Percentiles rank a stretch among this genome's conserved stretches.
Evolutionary conservation across 2,888 invertebrate genomes (phyloP).

Genomic region (Lasioglossum figueresi): DNA sequence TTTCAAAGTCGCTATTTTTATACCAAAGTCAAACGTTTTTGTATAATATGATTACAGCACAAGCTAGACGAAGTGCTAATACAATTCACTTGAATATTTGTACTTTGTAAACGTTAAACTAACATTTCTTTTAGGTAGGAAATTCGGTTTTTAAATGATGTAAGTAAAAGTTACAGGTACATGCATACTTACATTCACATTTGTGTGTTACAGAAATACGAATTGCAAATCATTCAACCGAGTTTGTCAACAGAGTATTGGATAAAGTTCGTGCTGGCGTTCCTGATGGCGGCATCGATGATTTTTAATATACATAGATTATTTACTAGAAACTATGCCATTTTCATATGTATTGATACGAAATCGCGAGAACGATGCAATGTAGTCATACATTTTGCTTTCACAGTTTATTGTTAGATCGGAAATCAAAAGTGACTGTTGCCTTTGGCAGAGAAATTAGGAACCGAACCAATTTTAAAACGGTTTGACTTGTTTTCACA

Average conservation of each 20-base stretch:
- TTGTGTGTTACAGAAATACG: conserved; percentile 88
- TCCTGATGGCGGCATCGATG: conserved; percentile 91
- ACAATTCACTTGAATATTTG: neutral
- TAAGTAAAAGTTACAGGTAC: neutral
- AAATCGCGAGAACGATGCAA: conserved; percentile 37
- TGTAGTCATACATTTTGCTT: conserved; percentile 21
- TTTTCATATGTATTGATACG: conserved; percentile 37
- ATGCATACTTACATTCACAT: conserved; percentile 6
- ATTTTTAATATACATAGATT: conserved; percentile 85
- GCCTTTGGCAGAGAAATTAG: conserved; percentile 12
- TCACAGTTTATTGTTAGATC: conserved; percentile 21
- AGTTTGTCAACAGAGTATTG: conserved; percentile 96
- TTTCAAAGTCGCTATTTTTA: neutral
- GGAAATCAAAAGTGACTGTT: conserved; percentile 13
- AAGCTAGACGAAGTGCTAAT: neutral
- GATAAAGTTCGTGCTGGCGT: conserved; percentile 93
- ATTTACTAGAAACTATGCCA: conserved; percentile 46
- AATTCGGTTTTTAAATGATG: neutral
- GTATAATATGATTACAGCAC: neutral
- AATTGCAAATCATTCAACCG: conserved; percentile 96
- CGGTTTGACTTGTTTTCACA: conserved; percentile 19
- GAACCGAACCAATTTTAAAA: conserved; percentile 22
- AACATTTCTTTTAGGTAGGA: neutral
- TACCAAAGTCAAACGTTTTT: neutral
- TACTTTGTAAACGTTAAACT: neutral